Conservation (phyloP, 2,113 vertebrate species). For the Hippopotamus amphibius region DNA sequence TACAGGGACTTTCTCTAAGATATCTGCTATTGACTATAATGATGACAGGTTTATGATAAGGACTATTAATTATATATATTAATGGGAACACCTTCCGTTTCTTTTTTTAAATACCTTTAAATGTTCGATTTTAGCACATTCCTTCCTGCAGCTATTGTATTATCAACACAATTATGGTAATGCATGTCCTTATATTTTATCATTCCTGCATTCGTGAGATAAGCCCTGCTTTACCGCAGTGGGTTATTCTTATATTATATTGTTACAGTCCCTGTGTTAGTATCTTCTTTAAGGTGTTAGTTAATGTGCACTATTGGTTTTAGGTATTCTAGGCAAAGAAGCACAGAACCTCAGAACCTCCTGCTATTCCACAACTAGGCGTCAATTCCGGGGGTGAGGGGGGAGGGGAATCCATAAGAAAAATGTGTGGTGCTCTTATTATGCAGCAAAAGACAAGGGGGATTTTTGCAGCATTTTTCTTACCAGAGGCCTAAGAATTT, state of each 20-base stretch:
- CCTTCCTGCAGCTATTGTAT: slow-evolving; percentile 23
- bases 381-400: neutral
- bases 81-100: neutral
- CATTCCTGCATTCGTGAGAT: slow-evolving; percentile 54
- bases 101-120: slow-evolving; percentile 33
- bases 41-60: slow-evolving; percentile 31
- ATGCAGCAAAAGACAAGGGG: neutral
- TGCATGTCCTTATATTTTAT: slow-evolving; percentile 5
- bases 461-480: neutral
- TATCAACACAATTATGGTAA: slow-evolving; percentile 54
- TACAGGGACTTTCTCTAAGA: neutral
- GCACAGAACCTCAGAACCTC: neutral
- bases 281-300: slow-evolving; percentile 32
- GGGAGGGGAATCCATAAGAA: neutral
- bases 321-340: slow-evolving; percentile 8
- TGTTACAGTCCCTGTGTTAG: neutral
- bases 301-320: slow-evolving; percentile 1
- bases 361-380: neutral
- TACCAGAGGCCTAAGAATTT: neutral
- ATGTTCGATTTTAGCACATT: slow-evolving; percentile 33
- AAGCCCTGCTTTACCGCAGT: neutral
- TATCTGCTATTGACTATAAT: slow-evolving; percentile 18
- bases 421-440: neutral
- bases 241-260: slow-evolving; percentile 39
- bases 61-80: slow-evolving; percentile 3